Evolutionary conservation across 2,113 vertebrate species (phyloP), one percentile per base, ranked within the genome.

Genomic region (Hyperoodon ampullatus): DNA sequence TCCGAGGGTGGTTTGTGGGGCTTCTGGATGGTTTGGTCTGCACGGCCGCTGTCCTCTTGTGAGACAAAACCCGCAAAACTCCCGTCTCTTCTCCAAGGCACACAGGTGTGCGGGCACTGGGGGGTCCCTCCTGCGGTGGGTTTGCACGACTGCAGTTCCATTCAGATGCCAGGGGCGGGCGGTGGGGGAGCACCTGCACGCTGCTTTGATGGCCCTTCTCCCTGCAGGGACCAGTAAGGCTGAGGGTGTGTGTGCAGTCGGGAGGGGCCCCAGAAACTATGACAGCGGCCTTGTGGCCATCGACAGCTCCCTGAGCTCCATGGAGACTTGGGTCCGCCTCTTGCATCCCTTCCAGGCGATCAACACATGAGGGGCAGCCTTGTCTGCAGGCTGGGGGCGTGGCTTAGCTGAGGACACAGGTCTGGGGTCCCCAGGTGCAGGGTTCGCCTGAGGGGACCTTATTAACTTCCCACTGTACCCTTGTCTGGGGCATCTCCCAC

Each of bases 271-370:
- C 33, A 78, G 5, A 55, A 33, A 18, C 65, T 18, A 16, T n/a
- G 30, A 50, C 74, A 77, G 71, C 3, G 2, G 19, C 33, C 77
- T 35, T 0, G 1, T 3, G 6, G 16, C 78, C 53, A 11, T 21
- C 6, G 18, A 2, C 66, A 14, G 23, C 78, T n/a, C 61, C 21
- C 65, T 19, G 14, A 35, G 65, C 23, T 12, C 53, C 28, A 47
- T 10, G 21, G 97, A 70, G 97, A 85, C 6, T 24, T 92, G 9
- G 90, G 1, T 53, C 95, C 66, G 89, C 97, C 92, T 55, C 91
- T 66, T 21, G 93, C 42, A 86, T 13, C 97, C 93, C 97, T 97
- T 97, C 83, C 97, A 97, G 96, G 53, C 78, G 65, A 55, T 97
- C 94, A 89, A 96, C 98, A 86, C 90, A 71, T 14, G 97, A 97